A percentile compares a stretch with the other conserved stretches of the same genome.
These are phyloP conservation scores for Tenebrosternarchus preto DNA, from an alignment of 2,113 vertebrate species.

Conservation along the genomic window DNA sequence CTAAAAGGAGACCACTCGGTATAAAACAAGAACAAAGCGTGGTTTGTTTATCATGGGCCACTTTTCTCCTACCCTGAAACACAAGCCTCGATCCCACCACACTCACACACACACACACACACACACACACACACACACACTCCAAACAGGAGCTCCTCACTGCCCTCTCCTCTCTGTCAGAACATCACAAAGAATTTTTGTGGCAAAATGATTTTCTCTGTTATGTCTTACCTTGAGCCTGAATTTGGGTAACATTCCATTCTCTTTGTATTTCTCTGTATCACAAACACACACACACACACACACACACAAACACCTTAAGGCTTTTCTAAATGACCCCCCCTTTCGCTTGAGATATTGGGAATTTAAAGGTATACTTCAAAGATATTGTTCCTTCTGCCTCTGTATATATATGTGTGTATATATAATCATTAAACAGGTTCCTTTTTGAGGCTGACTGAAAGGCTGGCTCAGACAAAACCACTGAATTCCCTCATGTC, in stretches of 20 bases:
- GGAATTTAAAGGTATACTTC: too few species aligned
- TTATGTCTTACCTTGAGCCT: too few species aligned
- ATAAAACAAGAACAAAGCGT: constrained; percentile 73
- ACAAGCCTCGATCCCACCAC: not conserved
- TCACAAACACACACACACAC: not conserved
- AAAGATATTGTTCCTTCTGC: too few species aligned
- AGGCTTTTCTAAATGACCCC: not conserved
- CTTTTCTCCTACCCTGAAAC: constrained; percentile 54
- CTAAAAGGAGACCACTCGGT: constrained; percentile 72
- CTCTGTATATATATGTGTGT: too few species aligned
- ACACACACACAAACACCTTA: not conserved
- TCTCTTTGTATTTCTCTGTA: not conserved
- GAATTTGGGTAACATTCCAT: not conserved
- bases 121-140: not conserved
- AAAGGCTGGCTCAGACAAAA: too few species aligned
- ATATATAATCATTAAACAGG: too few species aligned
- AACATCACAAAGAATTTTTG: too few species aligned
- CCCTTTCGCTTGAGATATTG: too few species aligned
- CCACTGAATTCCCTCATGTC: too few species aligned
- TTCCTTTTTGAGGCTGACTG: too few species aligned
- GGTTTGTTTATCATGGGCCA: constrained; percentile 59
- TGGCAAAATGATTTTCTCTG: too few species aligned
- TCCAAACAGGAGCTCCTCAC: not conserved
- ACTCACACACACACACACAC: not conserved
- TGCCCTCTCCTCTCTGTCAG: too few species aligned